These are phyloP conservation scores for Bellardia bayeri DNA, from an alignment of 2,888 invertebrate genomes.

Conservation along the genomic window DNA sequence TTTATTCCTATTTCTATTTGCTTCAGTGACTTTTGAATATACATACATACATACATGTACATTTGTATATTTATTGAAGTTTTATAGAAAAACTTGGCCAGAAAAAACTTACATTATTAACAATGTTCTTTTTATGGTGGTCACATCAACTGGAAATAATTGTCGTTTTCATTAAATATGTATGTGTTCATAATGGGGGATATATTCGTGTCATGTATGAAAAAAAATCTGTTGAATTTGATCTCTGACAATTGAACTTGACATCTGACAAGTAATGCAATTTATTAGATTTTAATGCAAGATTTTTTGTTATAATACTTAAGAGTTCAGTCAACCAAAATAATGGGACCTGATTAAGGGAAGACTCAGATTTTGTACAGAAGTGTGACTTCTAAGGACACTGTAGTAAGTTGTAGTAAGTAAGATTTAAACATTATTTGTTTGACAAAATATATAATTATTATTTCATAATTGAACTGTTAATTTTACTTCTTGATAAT, in stretches of 20 bases:
- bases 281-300: not conserved
- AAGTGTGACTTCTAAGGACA: no score
- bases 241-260: slow-evolving; percentile 4
- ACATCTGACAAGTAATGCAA: not conserved
- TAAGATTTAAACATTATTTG: no score
- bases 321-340: no score
- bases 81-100: not conserved
- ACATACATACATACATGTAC: not conserved
- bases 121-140: not conserved
- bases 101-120: not conserved
- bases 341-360: no score
- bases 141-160: slow-evolving; percentile 34
- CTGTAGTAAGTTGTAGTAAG: no score
- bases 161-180: slow-evolving; percentile 26
- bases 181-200: not conserved
- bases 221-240: not conserved
- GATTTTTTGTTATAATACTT: no score
- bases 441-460: no score
- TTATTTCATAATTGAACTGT: no score
- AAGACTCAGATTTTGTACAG: no score
- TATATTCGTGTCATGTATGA: not conserved
- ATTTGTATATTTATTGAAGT: slow-evolving; percentile 5
- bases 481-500: no score
- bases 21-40: not conserved
- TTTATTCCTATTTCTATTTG: not conserved